Evolutionary conservation across 2,797 vertebrate species (phyloP).

Genomic region (Melanogrammus aeglefinus): DNA sequence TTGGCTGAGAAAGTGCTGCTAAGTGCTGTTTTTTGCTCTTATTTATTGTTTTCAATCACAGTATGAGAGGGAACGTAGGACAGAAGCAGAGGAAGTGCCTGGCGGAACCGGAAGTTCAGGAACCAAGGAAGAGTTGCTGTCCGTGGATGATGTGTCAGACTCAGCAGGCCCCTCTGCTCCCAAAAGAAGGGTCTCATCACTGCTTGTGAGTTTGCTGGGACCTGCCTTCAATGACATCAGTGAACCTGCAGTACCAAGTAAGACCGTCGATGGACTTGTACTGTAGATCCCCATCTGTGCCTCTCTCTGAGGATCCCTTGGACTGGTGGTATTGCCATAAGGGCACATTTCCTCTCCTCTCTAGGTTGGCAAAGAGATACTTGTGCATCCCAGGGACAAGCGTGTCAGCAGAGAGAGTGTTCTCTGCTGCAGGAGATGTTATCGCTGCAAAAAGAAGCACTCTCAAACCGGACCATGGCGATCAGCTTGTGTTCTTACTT

Average conservation of each 20-base stretch:
- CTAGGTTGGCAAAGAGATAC: background rate
- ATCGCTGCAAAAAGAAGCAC: too few relatives aligned
- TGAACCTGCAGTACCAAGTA: background rate
- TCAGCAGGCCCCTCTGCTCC: background rate
- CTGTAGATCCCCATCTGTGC: background rate
- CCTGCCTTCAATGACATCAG: background rate
- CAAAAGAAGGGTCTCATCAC: background rate
- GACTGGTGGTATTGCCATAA: background rate
- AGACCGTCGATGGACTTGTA: background rate
- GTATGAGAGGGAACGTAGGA: too few relatives aligned
- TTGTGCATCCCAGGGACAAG: too few relatives aligned
- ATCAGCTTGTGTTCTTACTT: too few relatives aligned
- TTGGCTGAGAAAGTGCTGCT: too few relatives aligned
- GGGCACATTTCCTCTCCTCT: background rate
- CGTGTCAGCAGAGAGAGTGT: too few relatives aligned
- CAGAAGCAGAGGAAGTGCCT: too few relatives aligned
- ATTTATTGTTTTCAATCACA: too few relatives aligned
- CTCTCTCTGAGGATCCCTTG: background rate
- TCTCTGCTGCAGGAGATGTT: too few relatives aligned
- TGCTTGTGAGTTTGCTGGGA: constrained; percentile 1
- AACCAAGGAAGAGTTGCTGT: background rate
- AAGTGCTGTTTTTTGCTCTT: background rate
- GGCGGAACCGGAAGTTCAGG: too few relatives aligned
- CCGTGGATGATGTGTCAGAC: background rate
- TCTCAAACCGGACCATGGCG: too few relatives aligned